Evolutionary conservation across 1,140 invertebrate genomes (phyloP).

Genomic region (Drosophila novamexicana): DNA sequence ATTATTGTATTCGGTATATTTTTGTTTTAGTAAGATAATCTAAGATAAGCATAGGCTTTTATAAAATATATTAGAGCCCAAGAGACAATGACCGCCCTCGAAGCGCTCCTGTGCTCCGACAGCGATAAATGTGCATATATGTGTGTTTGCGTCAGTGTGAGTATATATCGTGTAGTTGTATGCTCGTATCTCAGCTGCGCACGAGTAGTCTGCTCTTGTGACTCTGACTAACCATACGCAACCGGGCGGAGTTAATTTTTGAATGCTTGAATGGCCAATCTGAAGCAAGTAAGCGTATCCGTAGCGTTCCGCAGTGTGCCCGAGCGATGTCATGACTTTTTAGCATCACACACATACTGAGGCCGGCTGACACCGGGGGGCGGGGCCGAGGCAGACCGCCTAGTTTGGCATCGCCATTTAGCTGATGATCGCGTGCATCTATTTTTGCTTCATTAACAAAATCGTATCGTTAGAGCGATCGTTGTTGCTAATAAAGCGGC

Average conservation of each 20-base stretch:
- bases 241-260: conserved; percentile 84
- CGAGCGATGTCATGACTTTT: conserved; percentile 83
- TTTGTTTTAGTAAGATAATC: no score
- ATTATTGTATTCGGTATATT: no score
- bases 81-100: background rate
- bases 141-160: conserved; percentile 27
- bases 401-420: conserved; percentile 29
- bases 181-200: conserved; percentile 56
- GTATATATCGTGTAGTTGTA: conserved; percentile 34
- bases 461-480: conserved; percentile 73
- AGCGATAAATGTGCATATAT: conserved; percentile 1
- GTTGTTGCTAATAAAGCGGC: conserved; percentile 75
- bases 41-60: no score
- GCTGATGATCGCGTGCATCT: conserved; percentile 66
- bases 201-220: conserved; percentile 57
- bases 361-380: conserved; percentile 30
- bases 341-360: conserved; percentile 67
- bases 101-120: conserved; percentile 21
- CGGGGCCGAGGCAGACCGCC: conserved; percentile 65
- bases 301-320: conserved; percentile 80
- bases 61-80: background rate
- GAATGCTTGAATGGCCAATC: conserved; percentile 85
- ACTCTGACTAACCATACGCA: conserved; percentile 80
- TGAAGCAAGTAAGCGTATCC: conserved; percentile 84
- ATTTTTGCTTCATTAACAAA: conserved; percentile 83